A percentile compares a stretch with the other conserved stretches of the same genome.
Evolutionary conservation across 2,888 invertebrate species (phyloP).

Genomic region (Nephrotoma guestfalica): DNA sequence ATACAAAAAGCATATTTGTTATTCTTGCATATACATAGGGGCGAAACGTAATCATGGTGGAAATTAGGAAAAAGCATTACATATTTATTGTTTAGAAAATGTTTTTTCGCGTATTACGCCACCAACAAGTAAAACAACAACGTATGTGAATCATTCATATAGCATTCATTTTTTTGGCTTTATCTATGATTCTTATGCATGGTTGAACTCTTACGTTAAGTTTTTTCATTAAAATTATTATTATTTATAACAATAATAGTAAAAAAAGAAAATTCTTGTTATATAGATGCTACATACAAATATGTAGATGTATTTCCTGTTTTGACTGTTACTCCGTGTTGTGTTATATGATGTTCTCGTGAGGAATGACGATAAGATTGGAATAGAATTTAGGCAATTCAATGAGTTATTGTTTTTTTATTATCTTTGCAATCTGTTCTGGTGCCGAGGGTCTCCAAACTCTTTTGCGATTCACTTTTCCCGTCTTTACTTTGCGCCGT

Average conservation of each 20-base stretch:
- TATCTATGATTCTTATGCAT: constrained; percentile 4
- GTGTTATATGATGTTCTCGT: neutral
- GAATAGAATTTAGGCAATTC: neutral
- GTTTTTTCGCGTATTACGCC: neutral
- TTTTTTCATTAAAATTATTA: neutral
- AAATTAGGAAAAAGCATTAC: neutral
- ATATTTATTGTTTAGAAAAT: neutral
- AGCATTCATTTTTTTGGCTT: neutral
- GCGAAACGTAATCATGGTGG: neutral
- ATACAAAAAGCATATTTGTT: neutral
- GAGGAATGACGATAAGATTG: neutral
- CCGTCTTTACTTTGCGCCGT: too few relatives aligned
- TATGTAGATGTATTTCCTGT: neutral
- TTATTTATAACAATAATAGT: neutral
- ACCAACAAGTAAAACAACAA: neutral
- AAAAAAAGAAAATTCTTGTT: neutral
- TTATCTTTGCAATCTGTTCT: too few relatives aligned
- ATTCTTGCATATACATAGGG: neutral
- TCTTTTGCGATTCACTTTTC: too few relatives aligned
- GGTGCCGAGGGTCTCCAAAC: too few relatives aligned
- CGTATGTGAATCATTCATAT: neutral
- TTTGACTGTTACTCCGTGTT: neutral
- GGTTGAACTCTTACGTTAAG: neutral
- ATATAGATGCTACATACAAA: neutral
- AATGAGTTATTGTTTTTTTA: neutral